Evolutionary conservation across 1,140 invertebrate species (phyloP), one percentile per base, ranked within the genome.

Genomic region (Bombus pyrosoma): DNA sequence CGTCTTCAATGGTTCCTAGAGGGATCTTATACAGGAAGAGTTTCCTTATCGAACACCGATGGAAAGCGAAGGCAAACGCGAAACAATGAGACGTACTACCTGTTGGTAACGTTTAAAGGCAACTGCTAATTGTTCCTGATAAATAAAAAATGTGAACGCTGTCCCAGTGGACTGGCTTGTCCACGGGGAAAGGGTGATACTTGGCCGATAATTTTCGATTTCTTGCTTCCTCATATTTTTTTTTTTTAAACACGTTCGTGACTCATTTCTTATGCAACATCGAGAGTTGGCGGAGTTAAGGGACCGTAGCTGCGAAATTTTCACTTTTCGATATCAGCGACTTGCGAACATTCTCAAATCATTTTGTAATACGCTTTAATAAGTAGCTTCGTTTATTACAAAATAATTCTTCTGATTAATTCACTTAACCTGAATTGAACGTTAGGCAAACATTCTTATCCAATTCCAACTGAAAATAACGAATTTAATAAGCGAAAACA

Each of bases 211-310:
- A 76, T 76, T 57, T 57, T 32, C 28, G 18, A n/a, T 32, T 34
- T 25, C 39, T 72, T n/a, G 25, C 28, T 41, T 15, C 6, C 28
- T 66, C 18, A 8, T 32, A 15, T 37, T 53, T 34, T 53, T 47
- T 47, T 32, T 53, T 4, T 47, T 10, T 25, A 8, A 34, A 4
- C 39, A 18, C 22, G 13, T 34, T 25, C 34, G 41, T 64, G 39
- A 75, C 15, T 75, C 53, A 83, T 39, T 82, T 66, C 72, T 66
- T 47, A 22, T 28, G 69, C 57, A 82, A 82, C 18, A 6, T n/a
- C 25, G 71, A 28, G 28, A 39, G 53, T 53, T 75, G 18, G 47
- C 13, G 18, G n/a, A 81, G 39, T 18, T 62, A 71, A 18, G 15
- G 4, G 34, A 66, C 18, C 39, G 10, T 78, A 34, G 34, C 28